phyloP scores from a whole-genome alignment of 2,113 vertebrate species.

The Caloenas nicobarica region DNA sequence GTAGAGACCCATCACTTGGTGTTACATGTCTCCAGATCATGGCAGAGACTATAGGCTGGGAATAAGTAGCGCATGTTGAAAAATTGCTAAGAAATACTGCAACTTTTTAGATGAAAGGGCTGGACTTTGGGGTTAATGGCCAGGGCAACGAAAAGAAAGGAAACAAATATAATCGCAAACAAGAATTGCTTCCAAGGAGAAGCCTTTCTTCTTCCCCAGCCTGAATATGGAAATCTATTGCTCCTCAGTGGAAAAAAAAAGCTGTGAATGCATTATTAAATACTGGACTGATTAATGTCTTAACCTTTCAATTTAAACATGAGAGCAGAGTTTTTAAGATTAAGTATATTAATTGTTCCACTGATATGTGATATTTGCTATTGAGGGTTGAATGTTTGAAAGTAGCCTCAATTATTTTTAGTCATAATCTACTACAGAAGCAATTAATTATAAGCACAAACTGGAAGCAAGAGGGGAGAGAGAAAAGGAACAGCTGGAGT shows the following conservation, averaged over 20 bases:
- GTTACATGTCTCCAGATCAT: neutral
- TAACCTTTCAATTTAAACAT: neutral
- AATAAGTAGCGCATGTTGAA: neutral
- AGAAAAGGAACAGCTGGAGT: neutral
- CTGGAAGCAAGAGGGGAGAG: neutral
- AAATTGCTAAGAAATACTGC: neutral
- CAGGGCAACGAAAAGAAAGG: neutral
- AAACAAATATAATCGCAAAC: neutral
- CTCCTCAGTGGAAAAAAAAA: neutral
- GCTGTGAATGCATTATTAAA: neutral
- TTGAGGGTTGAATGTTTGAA: neutral
- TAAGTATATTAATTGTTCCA: neutral
- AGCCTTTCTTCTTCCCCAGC: neutral
- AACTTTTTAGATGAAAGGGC: neutral
- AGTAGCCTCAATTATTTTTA: neutral
- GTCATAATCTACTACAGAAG: neutral
- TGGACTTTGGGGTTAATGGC: neutral
- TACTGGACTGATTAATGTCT: neutral
- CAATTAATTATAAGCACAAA: neutral
- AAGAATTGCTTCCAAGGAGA: neutral
- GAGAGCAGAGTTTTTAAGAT: neutral
- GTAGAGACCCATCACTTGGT: neutral
- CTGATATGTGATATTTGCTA: accelerated
- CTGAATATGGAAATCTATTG: neutral
- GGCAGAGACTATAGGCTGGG: neutral